A percentile compares a stretch with the other conserved stretches of the same genome.
Conservation (phyloP, 2,888 invertebrate genomes). For the Camponotus fellah region DNA sequence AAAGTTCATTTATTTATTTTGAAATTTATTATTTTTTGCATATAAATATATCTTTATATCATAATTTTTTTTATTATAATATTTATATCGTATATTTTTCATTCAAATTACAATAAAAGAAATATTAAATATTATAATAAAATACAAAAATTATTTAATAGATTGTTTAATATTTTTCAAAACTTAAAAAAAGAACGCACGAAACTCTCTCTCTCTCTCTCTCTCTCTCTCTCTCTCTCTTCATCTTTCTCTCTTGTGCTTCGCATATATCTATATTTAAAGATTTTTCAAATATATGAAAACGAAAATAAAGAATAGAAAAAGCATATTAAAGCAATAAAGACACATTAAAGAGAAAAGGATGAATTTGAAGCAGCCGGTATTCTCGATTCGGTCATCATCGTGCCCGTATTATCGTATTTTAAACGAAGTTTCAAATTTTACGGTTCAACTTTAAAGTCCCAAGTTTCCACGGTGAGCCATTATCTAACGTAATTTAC, state of each 20-base stretch:
- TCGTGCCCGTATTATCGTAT: constrained; percentile 31
- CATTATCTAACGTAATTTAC: constrained; percentile 56
- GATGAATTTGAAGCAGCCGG: constrained; percentile 24
- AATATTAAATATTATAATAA: background rate
- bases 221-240: too few species aligned
- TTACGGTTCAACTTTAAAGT: constrained; percentile 44
- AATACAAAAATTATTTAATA: background rate
- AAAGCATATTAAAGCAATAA: background rate
- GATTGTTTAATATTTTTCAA: background rate
- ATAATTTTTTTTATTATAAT: background rate
- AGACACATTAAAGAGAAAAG: constrained; percentile 15
- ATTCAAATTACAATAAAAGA: background rate
- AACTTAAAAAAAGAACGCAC: background rate
- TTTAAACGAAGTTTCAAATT: constrained; percentile 53
- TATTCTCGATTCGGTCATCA: constrained; percentile 22
- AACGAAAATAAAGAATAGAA: background rate
- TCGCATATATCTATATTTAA: background rate
- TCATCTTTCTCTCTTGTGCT: background rate
- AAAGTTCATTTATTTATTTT: background rate
- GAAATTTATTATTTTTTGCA: background rate
- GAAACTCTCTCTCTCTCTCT: background rate
- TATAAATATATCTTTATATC: background rate
- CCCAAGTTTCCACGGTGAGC: constrained; percentile 31
- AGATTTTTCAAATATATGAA: background rate
- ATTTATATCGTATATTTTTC: background rate